Percentiles rank a stretch among this genome's conserved stretches.
Conservation (phyloP, 1,140 invertebrate genomes). For the Cydia amplana region DNA sequence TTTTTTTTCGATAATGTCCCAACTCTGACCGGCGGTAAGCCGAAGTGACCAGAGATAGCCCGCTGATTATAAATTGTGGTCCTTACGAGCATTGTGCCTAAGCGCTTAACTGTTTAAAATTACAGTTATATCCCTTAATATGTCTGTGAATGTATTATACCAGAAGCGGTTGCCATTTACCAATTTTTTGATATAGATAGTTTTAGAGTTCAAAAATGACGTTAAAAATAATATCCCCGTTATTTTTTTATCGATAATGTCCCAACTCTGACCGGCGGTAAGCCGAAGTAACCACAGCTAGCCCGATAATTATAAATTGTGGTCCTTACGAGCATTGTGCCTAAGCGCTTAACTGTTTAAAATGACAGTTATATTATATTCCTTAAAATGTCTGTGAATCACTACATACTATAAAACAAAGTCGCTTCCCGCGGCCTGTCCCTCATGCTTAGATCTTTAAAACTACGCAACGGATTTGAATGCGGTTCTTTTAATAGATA, state of each 20-base stretch:
- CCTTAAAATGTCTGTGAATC: too few species aligned
- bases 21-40: neutral
- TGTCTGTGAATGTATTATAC: too few species aligned
- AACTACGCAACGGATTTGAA: too few species aligned
- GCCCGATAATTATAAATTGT: neutral
- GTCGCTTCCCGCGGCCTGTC: too few species aligned
- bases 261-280: neutral
- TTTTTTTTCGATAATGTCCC: neutral
- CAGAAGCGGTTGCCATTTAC: too few species aligned
- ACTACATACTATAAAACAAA: too few species aligned
- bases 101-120: neutral
- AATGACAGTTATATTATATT: too few species aligned
- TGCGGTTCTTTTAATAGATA: too few species aligned
- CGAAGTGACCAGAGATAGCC: neutral
- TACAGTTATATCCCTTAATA: too few species aligned
- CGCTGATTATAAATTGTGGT: conserved; percentile 3
- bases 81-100: neutral
- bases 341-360: neutral
- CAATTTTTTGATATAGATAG: too few species aligned
- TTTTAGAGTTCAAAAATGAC: too few species aligned
- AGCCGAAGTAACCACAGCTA: neutral
- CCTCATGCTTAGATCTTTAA: too few species aligned
- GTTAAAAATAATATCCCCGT: neutral
- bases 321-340: neutral
- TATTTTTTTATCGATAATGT: neutral